Evolutionary conservation across 2,113 vertebrate genomes (phyloP).

Genomic region (Triplophysa siluroides): DNA sequence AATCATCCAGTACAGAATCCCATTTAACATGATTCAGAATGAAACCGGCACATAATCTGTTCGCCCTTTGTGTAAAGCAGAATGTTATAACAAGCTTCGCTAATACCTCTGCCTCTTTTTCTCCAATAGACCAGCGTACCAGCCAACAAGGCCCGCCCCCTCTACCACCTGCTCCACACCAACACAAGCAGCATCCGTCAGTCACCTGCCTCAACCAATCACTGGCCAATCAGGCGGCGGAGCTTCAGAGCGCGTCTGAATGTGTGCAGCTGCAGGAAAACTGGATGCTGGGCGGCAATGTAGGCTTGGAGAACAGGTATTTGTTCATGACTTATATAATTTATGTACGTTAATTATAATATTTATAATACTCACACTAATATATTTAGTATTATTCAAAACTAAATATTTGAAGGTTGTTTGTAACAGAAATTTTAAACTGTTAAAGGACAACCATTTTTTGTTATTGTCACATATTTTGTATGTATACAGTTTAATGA

Average conservation of each 20-base stretch:
- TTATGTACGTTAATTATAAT: too few relatives aligned
- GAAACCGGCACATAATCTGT: neutral
- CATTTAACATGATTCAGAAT: conserved; percentile 7
- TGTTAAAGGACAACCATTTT: too few relatives aligned
- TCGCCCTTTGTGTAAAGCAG: conserved; percentile 8
- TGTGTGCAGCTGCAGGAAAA: conserved; percentile 99
- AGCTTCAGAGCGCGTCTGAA: conserved; percentile 98
- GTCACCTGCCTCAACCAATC: conserved; percentile 95
- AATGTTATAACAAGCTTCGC: conserved; percentile 26
- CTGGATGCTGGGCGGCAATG: conserved; percentile 99
- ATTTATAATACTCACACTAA: too few relatives aligned
- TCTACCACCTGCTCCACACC: conserved; percentile 87
- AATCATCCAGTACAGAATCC: conserved; percentile 25
- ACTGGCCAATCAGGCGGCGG: conserved; percentile 95
- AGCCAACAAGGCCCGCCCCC: conserved; percentile 88
- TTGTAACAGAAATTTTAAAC: too few relatives aligned
- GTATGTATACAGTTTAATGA: too few relatives aligned
- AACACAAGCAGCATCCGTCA: conserved; percentile 92
- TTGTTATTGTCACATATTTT: too few relatives aligned
- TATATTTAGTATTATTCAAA: too few relatives aligned
- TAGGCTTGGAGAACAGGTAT: conserved; percentile 99
- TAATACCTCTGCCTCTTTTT: conserved; percentile 27
- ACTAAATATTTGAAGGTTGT: too few relatives aligned
- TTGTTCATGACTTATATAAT: neutral
- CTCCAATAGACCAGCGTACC: conserved; percentile 84